Base-by-base conservation (phyloP, 1,140 invertebrate species). In the Trigoniulus corallinus region DNA sequence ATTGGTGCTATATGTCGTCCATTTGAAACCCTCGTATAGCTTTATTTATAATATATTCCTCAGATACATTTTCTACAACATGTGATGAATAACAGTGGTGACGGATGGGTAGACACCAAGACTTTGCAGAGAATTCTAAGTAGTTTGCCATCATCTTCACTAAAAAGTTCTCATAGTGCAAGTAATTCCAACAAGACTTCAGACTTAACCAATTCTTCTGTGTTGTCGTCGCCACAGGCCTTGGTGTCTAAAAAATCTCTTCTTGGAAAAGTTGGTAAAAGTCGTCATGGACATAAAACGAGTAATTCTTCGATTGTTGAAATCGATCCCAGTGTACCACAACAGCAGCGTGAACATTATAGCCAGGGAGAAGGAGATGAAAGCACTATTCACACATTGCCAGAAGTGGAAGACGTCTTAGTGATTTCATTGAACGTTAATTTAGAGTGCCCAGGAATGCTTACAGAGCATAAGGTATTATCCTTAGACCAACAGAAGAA, bases 391-490 rank as follows among this genome's bases (percentile, higher is more conserved):
- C n/a, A n/a, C n/a, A n/a, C n/a, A n/a, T n/a, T 13, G 37, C 18
- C 37, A 18, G 37, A 57, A 15, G 62, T 53, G 4, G 63, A 74
- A 47, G 72, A 74, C 51, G 79, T 85, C 7, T 63, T 85, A 15
- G 74, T 84, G 21, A 77, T 84, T 57, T 74, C 79, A 20, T 73
- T 82, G 56, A 65, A 62, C 29, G 67, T 63, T 22, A 65, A 68
- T 26, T 66, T 64, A 20, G 77, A 82, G 58, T 76, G 72, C 48
- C 72, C 81, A 15, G 81, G 81, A 21, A 67, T 82, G 55, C 57
- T 83, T n/a, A 71, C 77, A 15, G 81, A 84, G 68, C 74, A 80
- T 46, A 82, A 83, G 65, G 79, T 82, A 39, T n/a, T 62, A 55
- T 48, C 62, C 55, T 50, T 62, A 57, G 24, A 67, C 63, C 55